phyloP scores from a whole-genome alignment of 2,113 vertebrate genomes.

The Callocephalon fimbriatum region DNA sequence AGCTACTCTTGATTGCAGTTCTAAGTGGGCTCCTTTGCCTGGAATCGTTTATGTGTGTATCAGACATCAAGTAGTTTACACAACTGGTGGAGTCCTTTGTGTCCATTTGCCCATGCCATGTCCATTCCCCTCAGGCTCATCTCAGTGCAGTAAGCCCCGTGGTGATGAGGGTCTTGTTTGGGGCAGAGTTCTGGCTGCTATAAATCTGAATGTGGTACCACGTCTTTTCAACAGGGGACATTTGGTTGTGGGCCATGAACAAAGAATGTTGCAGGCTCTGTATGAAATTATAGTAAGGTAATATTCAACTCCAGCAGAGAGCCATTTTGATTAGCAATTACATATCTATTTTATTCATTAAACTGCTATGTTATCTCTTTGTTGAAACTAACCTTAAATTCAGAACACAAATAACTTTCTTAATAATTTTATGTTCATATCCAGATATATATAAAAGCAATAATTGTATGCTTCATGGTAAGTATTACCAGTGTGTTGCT shows the following conservation, averaged over 20 bases:
- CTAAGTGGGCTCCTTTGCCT: neutral
- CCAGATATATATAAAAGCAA: neutral
- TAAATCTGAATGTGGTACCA: neutral
- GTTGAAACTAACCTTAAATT: neutral
- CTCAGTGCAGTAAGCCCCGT: neutral
- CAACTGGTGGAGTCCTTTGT: neutral
- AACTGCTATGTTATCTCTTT: neutral
- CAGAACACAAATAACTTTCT: neutral
- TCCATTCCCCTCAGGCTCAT: neutral
- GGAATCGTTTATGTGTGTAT: neutral
- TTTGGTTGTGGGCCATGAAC: neutral
- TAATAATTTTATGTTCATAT: neutral
- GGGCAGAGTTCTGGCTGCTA: neutral
- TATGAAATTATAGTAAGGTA: neutral
- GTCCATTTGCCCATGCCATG: neutral
- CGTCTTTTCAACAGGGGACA: neutral
- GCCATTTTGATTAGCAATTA: neutral
- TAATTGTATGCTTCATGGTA: neutral
- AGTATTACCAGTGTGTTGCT: neutral
- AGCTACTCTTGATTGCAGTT: neutral
- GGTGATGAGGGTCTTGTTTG: accelerated
- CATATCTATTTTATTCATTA: neutral
- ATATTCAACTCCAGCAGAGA: neutral
- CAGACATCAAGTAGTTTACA: neutral
- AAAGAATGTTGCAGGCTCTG: neutral